Base-by-base conservation (phyloP, 2,888 invertebrate genomes). In the Oscheius sp. region DNA sequence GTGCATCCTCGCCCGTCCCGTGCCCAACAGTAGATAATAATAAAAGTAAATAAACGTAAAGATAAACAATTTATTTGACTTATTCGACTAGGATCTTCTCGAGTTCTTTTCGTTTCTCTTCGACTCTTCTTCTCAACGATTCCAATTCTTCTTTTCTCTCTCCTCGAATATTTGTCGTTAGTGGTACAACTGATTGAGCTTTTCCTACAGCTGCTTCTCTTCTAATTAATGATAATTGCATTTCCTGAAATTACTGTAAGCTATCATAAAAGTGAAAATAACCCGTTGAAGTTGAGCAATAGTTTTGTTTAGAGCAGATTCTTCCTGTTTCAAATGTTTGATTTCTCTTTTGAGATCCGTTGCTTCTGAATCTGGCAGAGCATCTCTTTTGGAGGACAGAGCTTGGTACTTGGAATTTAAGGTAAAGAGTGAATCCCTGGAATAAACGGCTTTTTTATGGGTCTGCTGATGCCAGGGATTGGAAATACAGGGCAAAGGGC, bases 151-250 rank as follows among this genome's bases (percentile, higher is more conserved):
- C 25, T 18, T 56, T 71, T 27, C 78, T 66, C 46, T 78, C 78
- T 13, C 73, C 74, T 45, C 78, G 29, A 18, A 78, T 72, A 55
- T 75, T 78, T 7, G 78, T 78, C 21, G 73, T 61, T 66, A 78
- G 58, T 43, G 73, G 73, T 3, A 78, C 75, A 3, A 78, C 78
- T 53, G 76, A 75, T 45, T 78, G 76, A 18, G 78, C 78, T 29
- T 63, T 70, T 16, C 74, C 75, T 61, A 78, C 64, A 18, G 73
- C 78, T 12, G 76, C 78, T 45, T 78, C 78, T 58, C 78, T 58
- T 72, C 76, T 73, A 1, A 75, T 49, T 12, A 78, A 73, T 46
- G 76, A n/a, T 55, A 76, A 70, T 73, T 78, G 72, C 18, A 78
- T 68, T 58, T 78, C 75, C 78, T 78, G 27, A n/a, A n/a, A n/a